Percentiles rank a stretch among this genome's conserved stretches.
phyloP scores from a whole-genome alignment of 2,888 invertebrate genomes.

The Argynnis bischoffii region DNA sequence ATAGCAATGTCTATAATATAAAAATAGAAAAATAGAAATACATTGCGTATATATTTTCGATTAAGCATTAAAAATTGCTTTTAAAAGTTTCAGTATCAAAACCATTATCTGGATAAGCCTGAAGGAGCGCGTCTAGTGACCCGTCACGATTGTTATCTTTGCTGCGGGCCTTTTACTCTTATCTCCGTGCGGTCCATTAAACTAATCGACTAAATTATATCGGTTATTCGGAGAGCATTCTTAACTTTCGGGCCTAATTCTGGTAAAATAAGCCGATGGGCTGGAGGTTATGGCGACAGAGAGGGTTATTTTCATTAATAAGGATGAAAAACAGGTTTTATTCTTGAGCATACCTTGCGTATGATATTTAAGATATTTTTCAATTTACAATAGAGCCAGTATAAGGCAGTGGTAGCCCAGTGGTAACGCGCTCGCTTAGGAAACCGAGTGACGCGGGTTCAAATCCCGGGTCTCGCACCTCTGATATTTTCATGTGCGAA shows the following conservation, averaged over 20 bases:
- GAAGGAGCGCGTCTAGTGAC: conserved; percentile 18
- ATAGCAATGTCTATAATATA: no score
- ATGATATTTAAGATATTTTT: no score
- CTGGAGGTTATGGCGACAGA: background rate
- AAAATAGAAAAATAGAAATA: no score
- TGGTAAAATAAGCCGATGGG: background rate
- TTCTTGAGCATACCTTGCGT: no score
- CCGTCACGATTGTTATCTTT: conserved; percentile 20
- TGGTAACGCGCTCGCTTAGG: no score
- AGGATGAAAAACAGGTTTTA: no score
- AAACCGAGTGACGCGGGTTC: no score
- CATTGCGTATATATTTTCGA: background rate
- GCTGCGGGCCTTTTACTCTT: conserved; percentile 20
- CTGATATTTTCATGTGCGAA: no score
- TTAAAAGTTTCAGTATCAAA: conserved; percentile 9
- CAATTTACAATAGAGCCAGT: no score
- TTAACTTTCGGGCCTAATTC: conserved; percentile 12
- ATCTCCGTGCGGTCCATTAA: conserved; percentile 20
- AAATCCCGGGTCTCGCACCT: no score
- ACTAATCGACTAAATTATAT: conserved; percentile 22
- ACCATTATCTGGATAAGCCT: conserved; percentile 15
- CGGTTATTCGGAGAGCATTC: conserved; percentile 13
- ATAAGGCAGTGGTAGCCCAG: no score
- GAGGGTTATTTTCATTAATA: no score
- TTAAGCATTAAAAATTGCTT: conserved; percentile 6